phyloP scores from a whole-genome alignment of 2,797 vertebrate genomes.

The Enoplosus armatus region DNA sequence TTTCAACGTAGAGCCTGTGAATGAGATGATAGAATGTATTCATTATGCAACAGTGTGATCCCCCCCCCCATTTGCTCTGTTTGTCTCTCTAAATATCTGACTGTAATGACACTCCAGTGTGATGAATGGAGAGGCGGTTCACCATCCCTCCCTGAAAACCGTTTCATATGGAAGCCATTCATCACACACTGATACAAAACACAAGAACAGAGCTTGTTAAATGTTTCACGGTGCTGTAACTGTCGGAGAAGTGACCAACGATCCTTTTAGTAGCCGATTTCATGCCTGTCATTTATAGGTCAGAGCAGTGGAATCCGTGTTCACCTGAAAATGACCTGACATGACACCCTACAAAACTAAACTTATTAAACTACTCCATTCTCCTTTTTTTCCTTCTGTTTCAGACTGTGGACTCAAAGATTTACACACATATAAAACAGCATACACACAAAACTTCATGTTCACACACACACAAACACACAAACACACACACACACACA shows the following conservation, averaged over 20 bases:
- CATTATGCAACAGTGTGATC: conserved; percentile 73
- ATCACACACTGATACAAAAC: conserved; percentile 70
- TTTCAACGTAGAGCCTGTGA: conserved; percentile 70
- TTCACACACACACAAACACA: conserved; percentile 32
- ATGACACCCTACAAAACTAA: conserved; percentile 39
- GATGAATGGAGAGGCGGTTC: conserved; percentile 72
- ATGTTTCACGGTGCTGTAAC: conserved; percentile 68
- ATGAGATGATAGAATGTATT: conserved; percentile 72
- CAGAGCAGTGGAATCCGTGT: conserved; percentile 23
- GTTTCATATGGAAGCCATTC: conserved; percentile 67
- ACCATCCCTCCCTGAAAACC: conserved; percentile 49
- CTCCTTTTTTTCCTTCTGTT: conserved; percentile 63
- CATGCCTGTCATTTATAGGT: conserved; percentile 64
- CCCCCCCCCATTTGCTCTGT: conserved; percentile 63
- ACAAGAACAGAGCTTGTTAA: conserved; percentile 68
- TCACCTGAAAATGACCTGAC: conserved; percentile 49
- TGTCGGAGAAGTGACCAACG: conserved; percentile 65
- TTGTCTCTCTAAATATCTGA: conserved; percentile 79
- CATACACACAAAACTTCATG: conserved; percentile 39
- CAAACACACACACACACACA: conserved; percentile 40
- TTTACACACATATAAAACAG: conserved; percentile 55
- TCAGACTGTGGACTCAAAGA: conserved; percentile 68
- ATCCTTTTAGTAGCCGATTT: conserved; percentile 57
- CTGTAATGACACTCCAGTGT: conserved; percentile 73
- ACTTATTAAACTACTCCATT: conserved; percentile 47